phyloP scores from a whole-genome alignment of 2,797 vertebrate genomes.

The Pseudocheirus occidentalis region DNA sequence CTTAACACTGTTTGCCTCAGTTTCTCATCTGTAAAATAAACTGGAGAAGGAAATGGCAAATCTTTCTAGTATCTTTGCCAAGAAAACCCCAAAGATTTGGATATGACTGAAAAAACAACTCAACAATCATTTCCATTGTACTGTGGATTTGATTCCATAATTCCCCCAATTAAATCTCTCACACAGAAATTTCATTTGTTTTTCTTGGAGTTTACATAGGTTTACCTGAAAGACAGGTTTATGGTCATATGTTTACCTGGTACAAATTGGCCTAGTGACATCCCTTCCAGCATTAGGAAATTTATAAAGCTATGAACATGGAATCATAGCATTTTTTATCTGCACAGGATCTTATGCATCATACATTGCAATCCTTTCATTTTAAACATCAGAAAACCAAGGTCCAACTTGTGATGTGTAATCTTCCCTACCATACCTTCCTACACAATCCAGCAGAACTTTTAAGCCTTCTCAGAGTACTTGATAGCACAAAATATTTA shows the following conservation, averaged over 20 bases:
- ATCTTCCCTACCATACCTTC: neutral
- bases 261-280: neutral
- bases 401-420: neutral
- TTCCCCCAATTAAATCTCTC: neutral
- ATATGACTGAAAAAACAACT: neutral
- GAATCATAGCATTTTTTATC: conserved; percentile 27
- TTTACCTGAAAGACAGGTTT: neutral
- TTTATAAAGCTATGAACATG: conserved; percentile 26
- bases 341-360: conserved; percentile 29
- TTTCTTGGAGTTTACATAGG: neutral
- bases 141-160: conserved; percentile 5
- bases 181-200: conserved; percentile 5
- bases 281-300: conserved; percentile 13
- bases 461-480: neutral
- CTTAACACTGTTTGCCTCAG: neutral
- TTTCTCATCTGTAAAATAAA: neutral
- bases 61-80: neutral
- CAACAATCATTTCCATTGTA: neutral
- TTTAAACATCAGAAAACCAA: conserved; percentile 39
- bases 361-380: conserved; percentile 7
- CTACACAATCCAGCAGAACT: neutral
- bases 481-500: neutral
- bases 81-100: neutral
- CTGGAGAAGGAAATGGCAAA: neutral
- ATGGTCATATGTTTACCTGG: too few species aligned